Percentiles rank a stretch among this genome's conserved stretches.
Evolutionary conservation across 2,888 invertebrate genomes (phyloP).

Genomic region (Criorhina ranunculi): DNA sequence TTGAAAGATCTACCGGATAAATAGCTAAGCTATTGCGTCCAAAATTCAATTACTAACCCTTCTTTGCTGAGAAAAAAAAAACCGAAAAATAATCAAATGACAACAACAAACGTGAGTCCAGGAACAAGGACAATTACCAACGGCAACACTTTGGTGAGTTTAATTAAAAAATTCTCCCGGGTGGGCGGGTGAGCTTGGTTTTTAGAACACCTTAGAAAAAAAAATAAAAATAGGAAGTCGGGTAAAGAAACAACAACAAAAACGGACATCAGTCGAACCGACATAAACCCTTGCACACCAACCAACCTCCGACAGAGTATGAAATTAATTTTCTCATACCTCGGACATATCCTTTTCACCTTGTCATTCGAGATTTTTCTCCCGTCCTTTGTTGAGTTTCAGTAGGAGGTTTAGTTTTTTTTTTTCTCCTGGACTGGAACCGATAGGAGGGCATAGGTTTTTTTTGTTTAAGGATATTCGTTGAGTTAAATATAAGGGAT

Average conservation of each 20-base stretch:
- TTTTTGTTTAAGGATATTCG: conserved; percentile 35
- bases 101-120: conserved; percentile 38
- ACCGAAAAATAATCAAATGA: conserved; percentile 20
- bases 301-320: conserved; percentile 71
- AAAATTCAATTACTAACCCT: conserved; percentile 72
- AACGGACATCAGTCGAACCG: conserved; percentile 44
- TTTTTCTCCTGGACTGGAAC: conserved; percentile 23
- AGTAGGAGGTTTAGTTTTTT: conserved; percentile 22
- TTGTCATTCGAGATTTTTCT: conserved; percentile 72
- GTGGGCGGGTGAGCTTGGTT: conserved; percentile 38
- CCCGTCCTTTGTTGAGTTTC: conserved; percentile 52
- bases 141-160: conserved; percentile 72
- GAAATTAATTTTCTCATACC: conserved; percentile 75
- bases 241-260: conserved; percentile 28
- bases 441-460: conserved; percentile 1
- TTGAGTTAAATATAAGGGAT: conserved; percentile 46
- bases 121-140: conserved; percentile 70
- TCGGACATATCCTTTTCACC: conserved; percentile 74
- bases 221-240: background rate
- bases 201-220: conserved; percentile 67
- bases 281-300: conserved; percentile 57
- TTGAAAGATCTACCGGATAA: conserved; percentile 56
- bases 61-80: background rate
- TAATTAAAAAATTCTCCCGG: conserved; percentile 73
- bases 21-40: conserved; percentile 63